Base-by-base conservation (phyloP, 1,140 invertebrate species). In the Thaumetopoea pityocampa region DNA sequence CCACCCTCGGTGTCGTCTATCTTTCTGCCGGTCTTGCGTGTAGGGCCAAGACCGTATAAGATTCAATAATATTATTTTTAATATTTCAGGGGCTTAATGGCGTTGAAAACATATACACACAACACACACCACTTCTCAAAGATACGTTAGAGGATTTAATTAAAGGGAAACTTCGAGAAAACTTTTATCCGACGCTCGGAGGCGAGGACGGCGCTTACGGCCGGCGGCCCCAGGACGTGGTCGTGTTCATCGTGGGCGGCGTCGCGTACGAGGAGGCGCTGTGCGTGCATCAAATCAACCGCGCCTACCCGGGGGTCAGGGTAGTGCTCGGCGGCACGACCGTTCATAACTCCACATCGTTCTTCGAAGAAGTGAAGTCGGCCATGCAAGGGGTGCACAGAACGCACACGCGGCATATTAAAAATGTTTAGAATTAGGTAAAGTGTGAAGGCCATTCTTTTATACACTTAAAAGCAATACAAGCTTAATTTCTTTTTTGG, bases 101-200 rank as follows among this genome's bases (percentile, higher is more conserved):
- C 2, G 96, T 99, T 2, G 97, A 99, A 74, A 99, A 99, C 85
- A 96, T 99, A 49, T 99, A 97, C 68, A 98, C 97, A 0, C 97
- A 99, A 71, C 97, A 99, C 78, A 92, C 90, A 7, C 96, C 97
- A 0, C 72, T 97, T 5, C 65, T 99, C 1, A 91, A 92, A 60
- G 92, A 96, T 68, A 92, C 92, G 0, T 58, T 98, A 0, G 96
- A 98, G 70, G 96, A 98, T 73, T 84, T 98, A 3, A 89, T 96
- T 3, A 96, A 94, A 73, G 95, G 95, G 2, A 92, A 92, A 70
- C 86, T 98, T 8, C 92, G 91, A 48, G 94, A 95, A 52, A 90
- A 91, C 23, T 74, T 88, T 0, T 98, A 93, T 85, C 96, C 96
- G 0, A 94, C 91, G 55, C 85, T 97, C 16, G 93, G 92, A 5